A percentile compares a stretch with the other conserved stretches of the same genome.
Conservation (phyloP, 2,888 invertebrate species). For the Morpho achilles region DNA sequence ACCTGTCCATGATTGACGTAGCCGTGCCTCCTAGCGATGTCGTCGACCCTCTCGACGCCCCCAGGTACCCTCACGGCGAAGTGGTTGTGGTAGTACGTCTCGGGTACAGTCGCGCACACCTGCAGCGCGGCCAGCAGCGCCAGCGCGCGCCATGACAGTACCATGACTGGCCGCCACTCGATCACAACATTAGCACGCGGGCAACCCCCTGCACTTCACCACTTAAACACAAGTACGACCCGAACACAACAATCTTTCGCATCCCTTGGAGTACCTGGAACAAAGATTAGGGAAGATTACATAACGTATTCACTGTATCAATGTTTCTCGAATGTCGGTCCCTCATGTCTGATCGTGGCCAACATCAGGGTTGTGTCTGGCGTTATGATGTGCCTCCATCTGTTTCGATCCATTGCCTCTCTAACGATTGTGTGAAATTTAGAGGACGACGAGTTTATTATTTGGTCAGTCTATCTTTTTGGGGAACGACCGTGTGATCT, state of each 20-base stretch:
- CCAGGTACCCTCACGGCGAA: constrained; percentile 92
- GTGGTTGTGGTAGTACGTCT: constrained; percentile 85
- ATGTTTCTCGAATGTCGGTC: too few species aligned
- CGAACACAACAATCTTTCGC: constrained; percentile 18
- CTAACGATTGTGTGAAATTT: too few species aligned
- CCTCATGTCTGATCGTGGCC: too few species aligned
- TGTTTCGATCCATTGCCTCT: too few species aligned
- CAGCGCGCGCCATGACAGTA: constrained; percentile 59
- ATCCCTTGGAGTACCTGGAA: constrained; percentile 31
- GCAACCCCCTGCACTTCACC: constrained; percentile 14
- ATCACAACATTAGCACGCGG: constrained; percentile 38
- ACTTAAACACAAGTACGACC: constrained; percentile 15
- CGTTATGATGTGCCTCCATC: too few species aligned
- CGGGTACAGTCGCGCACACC: constrained; percentile 51
- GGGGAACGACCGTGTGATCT: too few species aligned
- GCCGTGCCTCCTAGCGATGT: constrained; percentile 90
- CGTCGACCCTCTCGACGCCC: constrained; percentile 84
- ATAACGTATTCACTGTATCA: neutral
- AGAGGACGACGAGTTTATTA: too few species aligned
- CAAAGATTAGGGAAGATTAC: constrained; percentile 3
- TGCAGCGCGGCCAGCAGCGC: constrained; percentile 45
- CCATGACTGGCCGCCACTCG: constrained; percentile 49
- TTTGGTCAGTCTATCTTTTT: too few species aligned
- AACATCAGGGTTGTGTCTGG: too few species aligned
- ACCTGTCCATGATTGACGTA: constrained; percentile 94